Evolutionary conservation across 2,113 vertebrate genomes (phyloP), one percentile per base, ranked within the genome.

Genomic region (Saccopteryx bilineata): DNA sequence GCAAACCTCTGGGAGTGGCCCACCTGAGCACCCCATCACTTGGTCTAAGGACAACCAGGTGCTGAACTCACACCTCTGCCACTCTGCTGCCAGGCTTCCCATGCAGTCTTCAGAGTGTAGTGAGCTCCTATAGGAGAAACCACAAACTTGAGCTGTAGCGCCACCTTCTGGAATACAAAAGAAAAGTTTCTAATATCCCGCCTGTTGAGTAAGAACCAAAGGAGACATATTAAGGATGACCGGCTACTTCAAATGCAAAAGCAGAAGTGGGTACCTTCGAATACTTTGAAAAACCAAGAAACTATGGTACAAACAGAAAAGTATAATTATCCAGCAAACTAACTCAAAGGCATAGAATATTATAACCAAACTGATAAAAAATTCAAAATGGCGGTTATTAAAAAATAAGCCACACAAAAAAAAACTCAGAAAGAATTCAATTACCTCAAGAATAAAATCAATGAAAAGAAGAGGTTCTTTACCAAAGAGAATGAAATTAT

Each of bases 101-200:
- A 50, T 28, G 26, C 68, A 5, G 11, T 56, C 10, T 60, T 8
- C 2, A 50, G 21, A 1, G 54, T 17, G 8, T 23, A 24, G 26
- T 17, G 66, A 48, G 58, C n/a, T 0, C 10, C 19, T 2, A 19
- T 1, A 48, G 31, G 46, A 72, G 92, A 93, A 69, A 88, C 76
- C 48, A 71, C 91, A 93, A 80, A 46, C 58, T 88, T 82, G 66
- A 56, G 66, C 85, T 74, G 5, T 21, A 33, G 68, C 48, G 19
- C 85, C 76, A 88, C 85, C 92, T 81, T 82, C 85, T 88, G 92
- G 76, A 74, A 24, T 9, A 28, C 17, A 81, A 74, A n/a, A 81
- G 75, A 87, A 93, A 65, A 19, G 58, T 65, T 46, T 74, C 56
- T 65, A 82, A 33, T 33, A 52, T 63, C 56, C 89, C 63, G 19